Evolutionary conservation across 2,888 invertebrate genomes (phyloP), one percentile per base, ranked within the genome.

Genomic region (Amaurobius ferox): DNA sequence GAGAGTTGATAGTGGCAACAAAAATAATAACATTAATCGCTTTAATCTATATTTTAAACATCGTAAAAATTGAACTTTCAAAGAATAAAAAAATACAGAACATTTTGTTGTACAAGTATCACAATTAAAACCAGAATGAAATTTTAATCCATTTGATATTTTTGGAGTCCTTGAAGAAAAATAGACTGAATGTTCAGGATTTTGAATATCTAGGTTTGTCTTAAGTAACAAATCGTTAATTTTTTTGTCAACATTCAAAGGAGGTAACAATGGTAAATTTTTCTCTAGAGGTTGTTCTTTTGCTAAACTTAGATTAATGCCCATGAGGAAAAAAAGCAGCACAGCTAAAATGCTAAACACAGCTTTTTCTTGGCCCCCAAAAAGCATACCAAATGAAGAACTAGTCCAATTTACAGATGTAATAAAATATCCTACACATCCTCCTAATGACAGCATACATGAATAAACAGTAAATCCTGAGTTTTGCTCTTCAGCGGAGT

Each of bases 341-440:
- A 89, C 66, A 30, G 90, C 88, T 9, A 90, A 87, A 11, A 90
- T 79, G 35, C 83, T 72, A 86, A 90, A 90, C 7, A 90, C 89
- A 29, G 89, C 88, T 66, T 89, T 89, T 85, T 90, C 90, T 87
- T 90, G 90, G 7, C 88, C 88, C 32, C 88, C 89, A 44, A 89
- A 64, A 44, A 67, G 35, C 16, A 32, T n/a, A 19, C 88, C 88
- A 35, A 88, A 30, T 32, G 29, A 26, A n/a, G 87, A 88, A 61
- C 39, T 62, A 11, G 87, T 86, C 90, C 90, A 91, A 48, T 90
- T 88, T 19, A 90, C 67, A 2, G 90, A 90, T 9, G 90, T 90
- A 13, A 90, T 88, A 26, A 90, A 87, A 79, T 90, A 90, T 5
- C 90, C 90, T n/a, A 91, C 55, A 74, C 90, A 90, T 16, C 90